These are phyloP conservation scores for Trachemys scripta DNA, from an alignment of 2,113 vertebrate species.

Conservation along the genomic window DNA sequence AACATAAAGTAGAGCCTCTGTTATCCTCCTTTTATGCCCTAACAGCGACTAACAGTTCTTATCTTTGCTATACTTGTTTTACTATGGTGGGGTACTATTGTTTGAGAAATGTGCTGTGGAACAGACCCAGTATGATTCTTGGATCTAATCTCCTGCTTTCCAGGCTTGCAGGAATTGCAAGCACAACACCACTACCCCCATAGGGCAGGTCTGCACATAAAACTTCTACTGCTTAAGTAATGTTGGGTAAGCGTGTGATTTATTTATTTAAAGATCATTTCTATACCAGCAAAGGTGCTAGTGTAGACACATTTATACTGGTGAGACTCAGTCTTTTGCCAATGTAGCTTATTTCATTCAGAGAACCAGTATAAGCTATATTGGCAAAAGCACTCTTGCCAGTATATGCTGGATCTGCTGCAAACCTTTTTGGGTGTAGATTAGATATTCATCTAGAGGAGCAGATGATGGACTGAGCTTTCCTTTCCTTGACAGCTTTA, in stretches of 20 bases:
- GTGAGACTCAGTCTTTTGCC: neutral
- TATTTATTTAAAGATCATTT: neutral
- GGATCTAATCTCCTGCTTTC: neutral
- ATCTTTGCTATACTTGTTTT: neutral
- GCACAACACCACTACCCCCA: neutral
- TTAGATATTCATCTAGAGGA: neutral
- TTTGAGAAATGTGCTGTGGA: neutral
- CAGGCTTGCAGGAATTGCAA: fast-evolving
- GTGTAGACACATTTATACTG: neutral
- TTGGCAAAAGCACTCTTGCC: neutral
- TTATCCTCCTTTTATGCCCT: neutral
- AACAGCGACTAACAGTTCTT: neutral
- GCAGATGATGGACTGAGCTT: neutral
- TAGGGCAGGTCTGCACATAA: neutral
- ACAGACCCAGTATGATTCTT: neutral
- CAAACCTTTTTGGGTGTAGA: neutral
- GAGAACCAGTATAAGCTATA: neutral
- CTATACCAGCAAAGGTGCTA: neutral
- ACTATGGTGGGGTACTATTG: fast-evolving
- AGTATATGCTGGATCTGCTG: neutral
- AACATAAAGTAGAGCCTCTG: neutral
- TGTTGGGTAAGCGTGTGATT: neutral
- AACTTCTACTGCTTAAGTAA: neutral
- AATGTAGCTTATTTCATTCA: neutral
- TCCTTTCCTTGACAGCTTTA: neutral